These are phyloP conservation scores for Eurytoma adleriae DNA, from an alignment of 2,888 invertebrate species.

Conservation along the genomic window DNA sequence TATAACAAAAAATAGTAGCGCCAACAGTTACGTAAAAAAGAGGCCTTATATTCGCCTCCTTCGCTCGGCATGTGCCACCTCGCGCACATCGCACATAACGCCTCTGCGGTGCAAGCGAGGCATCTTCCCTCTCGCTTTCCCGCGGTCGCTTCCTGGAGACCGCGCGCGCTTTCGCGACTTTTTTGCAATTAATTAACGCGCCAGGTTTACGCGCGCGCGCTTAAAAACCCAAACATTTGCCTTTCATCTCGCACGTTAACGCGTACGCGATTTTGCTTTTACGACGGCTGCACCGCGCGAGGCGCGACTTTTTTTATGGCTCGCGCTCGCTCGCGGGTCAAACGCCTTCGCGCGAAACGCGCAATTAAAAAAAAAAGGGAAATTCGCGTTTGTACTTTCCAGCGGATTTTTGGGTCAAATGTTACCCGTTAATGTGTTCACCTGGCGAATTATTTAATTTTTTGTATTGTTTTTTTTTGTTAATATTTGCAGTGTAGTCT, in stretches of 20 bases:
- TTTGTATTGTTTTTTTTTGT: too few species aligned
- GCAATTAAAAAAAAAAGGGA: constrained; percentile 5
- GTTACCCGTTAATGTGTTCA: too few species aligned
- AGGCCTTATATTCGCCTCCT: too few species aligned
- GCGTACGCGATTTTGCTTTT: constrained; percentile 46
- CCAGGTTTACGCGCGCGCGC: not conserved
- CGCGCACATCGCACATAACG: too few species aligned
- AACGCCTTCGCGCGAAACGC: not conserved
- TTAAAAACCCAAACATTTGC: constrained; percentile 51
- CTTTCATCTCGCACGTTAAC: constrained; percentile 46
- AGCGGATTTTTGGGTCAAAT: too few species aligned
- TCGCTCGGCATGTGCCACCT: too few species aligned
- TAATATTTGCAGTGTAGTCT: too few species aligned
- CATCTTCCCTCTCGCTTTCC: constrained; percentile 10
- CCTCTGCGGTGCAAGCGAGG: not conserved
- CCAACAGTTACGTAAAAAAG: too few species aligned
- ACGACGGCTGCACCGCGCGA: constrained; percentile 27
- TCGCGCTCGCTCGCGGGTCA: too few species aligned
- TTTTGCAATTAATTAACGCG: constrained; percentile 55
- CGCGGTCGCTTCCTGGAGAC: not conserved
- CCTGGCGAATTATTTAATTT: too few species aligned
- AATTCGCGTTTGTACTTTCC: not conserved
- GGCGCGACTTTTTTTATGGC: constrained; percentile 25
- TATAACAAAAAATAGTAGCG: too few species aligned
- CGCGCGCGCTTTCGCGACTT: constrained; percentile 3